Evolutionary conservation across 2,797 vertebrate species (phyloP).

Genomic region (Eptatretus atami): DNA sequence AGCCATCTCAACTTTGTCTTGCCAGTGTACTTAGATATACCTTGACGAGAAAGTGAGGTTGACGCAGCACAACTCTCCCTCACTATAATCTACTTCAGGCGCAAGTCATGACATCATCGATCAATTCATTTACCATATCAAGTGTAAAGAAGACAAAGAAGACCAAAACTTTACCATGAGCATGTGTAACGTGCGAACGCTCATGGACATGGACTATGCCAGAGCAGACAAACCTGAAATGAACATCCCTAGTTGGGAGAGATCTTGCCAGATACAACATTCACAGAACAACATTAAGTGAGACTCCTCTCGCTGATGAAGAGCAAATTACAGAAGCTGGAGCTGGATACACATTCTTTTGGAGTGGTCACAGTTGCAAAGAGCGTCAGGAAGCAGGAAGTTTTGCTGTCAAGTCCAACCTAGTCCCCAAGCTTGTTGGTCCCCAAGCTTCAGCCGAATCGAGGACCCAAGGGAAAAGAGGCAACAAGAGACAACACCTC

Average conservation of each 20-base stretch:
- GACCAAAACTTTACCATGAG: not conserved
- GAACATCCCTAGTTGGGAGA: not conserved
- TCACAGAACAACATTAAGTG: not conserved
- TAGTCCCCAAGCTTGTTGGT: constrained; percentile 5
- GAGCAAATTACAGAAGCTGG: too few species aligned
- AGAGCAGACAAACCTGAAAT: not conserved
- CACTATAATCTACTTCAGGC: not conserved
- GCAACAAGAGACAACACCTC: not conserved
- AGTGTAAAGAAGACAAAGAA: not conserved
- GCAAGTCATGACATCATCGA: too few species aligned
- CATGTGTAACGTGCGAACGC: not conserved
- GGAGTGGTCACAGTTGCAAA: too few species aligned
- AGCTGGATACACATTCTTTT: too few species aligned
- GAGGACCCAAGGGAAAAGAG: not conserved
- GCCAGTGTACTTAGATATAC: not conserved
- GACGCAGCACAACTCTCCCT: not conserved
- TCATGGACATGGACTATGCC: not conserved
- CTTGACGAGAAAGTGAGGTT: constrained; percentile 1
- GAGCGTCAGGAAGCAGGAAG: too few species aligned
- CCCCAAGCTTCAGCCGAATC: not conserved
- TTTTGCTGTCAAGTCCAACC: not conserved
- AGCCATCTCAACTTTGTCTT: not conserved
- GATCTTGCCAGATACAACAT: not conserved
- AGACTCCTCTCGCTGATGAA: too few species aligned
- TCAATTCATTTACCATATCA: too few species aligned